phyloP scores from a whole-genome alignment of 2,797 vertebrate species.

The Hyperoplus lanceolatus region DNA sequence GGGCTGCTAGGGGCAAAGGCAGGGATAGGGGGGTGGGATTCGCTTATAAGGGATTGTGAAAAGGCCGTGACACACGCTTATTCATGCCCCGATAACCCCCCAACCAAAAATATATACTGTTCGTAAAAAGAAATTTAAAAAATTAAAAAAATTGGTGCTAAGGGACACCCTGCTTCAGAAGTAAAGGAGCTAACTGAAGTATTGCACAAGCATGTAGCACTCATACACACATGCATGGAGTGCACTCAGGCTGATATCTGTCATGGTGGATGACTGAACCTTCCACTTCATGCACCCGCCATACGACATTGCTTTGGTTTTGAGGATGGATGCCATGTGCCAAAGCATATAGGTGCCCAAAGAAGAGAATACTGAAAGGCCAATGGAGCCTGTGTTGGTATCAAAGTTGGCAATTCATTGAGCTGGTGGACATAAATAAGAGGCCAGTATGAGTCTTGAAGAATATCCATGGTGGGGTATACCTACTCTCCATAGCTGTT shows the following conservation, averaged over 20 bases:
- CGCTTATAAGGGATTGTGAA: slow-evolving; percentile 85
- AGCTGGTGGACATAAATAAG: not conserved
- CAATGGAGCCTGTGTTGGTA: not conserved
- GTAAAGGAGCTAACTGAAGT: slow-evolving; percentile 60
- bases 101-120: slow-evolving; percentile 81
- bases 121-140: slow-evolving; percentile 68
- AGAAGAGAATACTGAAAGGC: slow-evolving; percentile 18
- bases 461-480: not conserved
- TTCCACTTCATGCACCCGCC: slow-evolving; percentile 55
- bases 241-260: slow-evolving; percentile 42
- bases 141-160: slow-evolving; percentile 64
- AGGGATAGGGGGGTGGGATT: slow-evolving; percentile 80
- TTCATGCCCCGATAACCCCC: slow-evolving; percentile 83
- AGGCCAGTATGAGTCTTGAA: slow-evolving; percentile 22
- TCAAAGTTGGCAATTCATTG: slow-evolving; percentile 29
- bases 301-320: slow-evolving; percentile 60
- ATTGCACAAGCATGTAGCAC: slow-evolving; percentile 51
- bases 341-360: slow-evolving; percentile 25
- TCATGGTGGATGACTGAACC: slow-evolving; percentile 55
- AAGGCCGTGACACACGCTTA: slow-evolving; percentile 88
- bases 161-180: slow-evolving; percentile 60
- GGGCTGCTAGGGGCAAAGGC: slow-evolving; percentile 83
- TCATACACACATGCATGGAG: slow-evolving; percentile 30
- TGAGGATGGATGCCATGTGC: slow-evolving; percentile 13
- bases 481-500: not conserved